These are phyloP conservation scores for Siniperca obscura DNA, from an alignment of 2,797 vertebrate genomes.

Conservation along the genomic window DNA sequence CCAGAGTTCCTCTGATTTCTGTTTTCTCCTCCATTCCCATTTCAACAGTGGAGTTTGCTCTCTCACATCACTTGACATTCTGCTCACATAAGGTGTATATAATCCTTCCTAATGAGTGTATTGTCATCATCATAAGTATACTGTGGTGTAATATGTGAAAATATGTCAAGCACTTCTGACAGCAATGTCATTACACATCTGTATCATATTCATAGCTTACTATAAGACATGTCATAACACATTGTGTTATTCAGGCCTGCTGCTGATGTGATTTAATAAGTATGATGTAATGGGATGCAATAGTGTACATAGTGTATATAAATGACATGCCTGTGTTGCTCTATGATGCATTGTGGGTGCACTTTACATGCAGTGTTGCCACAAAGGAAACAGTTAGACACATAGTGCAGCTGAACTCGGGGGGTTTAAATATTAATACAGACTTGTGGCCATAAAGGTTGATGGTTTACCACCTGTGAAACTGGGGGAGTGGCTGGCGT, in stretches of 20 bases:
- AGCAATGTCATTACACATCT: not conserved
- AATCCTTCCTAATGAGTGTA: slow-evolving; percentile 4
- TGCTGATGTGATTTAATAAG: not conserved
- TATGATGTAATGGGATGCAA: slow-evolving; percentile 8
- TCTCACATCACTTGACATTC: slow-evolving; percentile 19
- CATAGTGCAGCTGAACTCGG: not conserved
- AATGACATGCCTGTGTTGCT: not conserved
- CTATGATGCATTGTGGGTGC: not conserved
- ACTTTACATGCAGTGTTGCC: not conserved
- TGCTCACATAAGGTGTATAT: slow-evolving; percentile 3
- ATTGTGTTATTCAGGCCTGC: not conserved
- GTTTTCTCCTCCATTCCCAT: slow-evolving; percentile 45
- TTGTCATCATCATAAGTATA: not conserved
- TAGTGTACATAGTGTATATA: not conserved
- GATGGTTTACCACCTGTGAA: not conserved
- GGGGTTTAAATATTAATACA: not conserved
- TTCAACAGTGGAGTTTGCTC: not conserved
- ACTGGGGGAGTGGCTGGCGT: not conserved
- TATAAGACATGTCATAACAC: not conserved
- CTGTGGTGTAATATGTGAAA: not conserved
- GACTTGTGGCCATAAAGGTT: not conserved
- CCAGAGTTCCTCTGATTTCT: slow-evolving; percentile 45
- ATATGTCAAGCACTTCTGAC: not conserved
- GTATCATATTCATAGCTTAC: not conserved
- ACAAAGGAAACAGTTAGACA: not conserved